Evolutionary conservation across 2,113 vertebrate species (phyloP), one percentile per base, ranked within the genome.

Genomic region (Tragelaphus imberbis): DNA sequence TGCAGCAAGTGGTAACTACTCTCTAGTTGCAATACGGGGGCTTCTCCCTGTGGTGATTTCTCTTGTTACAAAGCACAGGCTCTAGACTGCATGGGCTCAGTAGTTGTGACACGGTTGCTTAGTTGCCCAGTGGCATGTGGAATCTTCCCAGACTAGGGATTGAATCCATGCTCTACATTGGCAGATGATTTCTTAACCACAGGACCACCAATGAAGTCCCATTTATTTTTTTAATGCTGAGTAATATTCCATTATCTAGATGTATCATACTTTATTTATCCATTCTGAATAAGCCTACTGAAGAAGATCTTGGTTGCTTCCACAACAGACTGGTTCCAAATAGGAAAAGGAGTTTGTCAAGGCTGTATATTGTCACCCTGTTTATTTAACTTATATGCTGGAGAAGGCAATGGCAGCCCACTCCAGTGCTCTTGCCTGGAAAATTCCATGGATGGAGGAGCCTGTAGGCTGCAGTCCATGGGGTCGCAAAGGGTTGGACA

Each of bases 11-110:
- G 71, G 40, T 12, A 7, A 2, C 23, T 27, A 40, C 40, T 44
- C 6, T 77, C 23, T 14, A 44, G 36, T 7, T 14, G 11, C 23
- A 7, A 3, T 77, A 27, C 0, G 0, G 11, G 21, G 6, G 12
- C 36, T 77, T 77, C 40, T 77, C 13, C 13, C 14, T 14, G 36
- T 0, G 2, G 2, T 27, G 11, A 40, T 44, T 77, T 44, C 71
- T 77, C 11, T 27, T 40, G 68, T 21, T 40, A 40, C 68, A 23
- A 40, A 71, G n/a, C 36, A 10, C 10, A 77, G 40, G 71, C 23
- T 44, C 71, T 77, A 14, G 71, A 44, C 14, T 14, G 7, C 12
- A 3, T 3, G 5, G 40, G 6, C 11, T 27, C 71, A 77, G 40
- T 44, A 77, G 71, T 27, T 77, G 23, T 7, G 12, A 13, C 36